Percentiles rank a stretch among this genome's conserved stretches.
phyloP scores from a whole-genome alignment of 2,888 invertebrate species.

The Euphydryas editha region DNA sequence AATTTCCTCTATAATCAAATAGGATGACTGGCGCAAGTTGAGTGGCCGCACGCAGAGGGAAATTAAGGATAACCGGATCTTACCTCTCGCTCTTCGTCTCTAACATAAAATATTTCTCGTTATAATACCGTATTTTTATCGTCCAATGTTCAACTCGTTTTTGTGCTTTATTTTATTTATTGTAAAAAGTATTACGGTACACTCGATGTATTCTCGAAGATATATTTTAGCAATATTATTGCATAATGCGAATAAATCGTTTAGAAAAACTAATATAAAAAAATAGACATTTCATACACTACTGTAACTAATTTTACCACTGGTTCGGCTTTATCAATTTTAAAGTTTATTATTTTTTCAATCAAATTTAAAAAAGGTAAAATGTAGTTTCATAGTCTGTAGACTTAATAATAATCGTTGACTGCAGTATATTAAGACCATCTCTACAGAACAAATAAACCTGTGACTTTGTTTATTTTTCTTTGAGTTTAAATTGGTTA shows the following conservation, averaged over 20 bases:
- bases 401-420: slow-evolving; percentile 59
- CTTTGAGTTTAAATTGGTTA: slow-evolving; percentile 72
- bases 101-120: slow-evolving; percentile 16
- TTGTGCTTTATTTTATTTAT: slow-evolving; percentile 3
- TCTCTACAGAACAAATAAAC: slow-evolving; percentile 73
- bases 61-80: slow-evolving; percentile 33
- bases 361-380: background rate
- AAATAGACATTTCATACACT: background rate
- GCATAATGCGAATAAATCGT: background rate
- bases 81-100: slow-evolving; percentile 17
- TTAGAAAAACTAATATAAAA: background rate
- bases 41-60: slow-evolving; percentile 75
- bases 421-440: slow-evolving; percentile 60
- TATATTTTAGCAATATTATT: background rate
- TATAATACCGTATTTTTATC: slow-evolving; percentile 6
- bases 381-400: slow-evolving; percentile 1
- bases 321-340: background rate
- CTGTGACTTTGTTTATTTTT: slow-evolving; percentile 76
- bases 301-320: background rate
- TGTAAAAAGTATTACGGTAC: background rate
- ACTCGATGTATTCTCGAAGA: background rate
- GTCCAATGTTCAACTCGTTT: slow-evolving; percentile 5
- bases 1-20: slow-evolving; percentile 78
- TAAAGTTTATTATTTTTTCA: background rate
- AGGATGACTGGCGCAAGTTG: slow-evolving; percentile 76